A percentile compares a stretch with the other conserved stretches of the same genome.
Evolutionary conservation across 2,797 vertebrate genomes (phyloP).

Genomic region (Oophaga sylvatica): DNA sequence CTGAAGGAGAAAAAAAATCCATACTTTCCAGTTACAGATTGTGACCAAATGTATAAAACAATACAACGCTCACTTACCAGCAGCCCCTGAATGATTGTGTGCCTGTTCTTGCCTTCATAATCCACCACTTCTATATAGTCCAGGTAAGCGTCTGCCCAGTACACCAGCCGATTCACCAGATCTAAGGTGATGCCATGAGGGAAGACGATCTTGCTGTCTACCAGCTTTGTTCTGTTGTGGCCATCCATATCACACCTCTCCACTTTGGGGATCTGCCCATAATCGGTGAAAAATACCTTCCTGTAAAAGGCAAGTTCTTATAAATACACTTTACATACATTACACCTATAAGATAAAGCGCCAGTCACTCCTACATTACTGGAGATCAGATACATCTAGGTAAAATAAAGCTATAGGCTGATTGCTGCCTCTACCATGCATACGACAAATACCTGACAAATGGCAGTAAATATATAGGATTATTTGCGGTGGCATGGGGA

Average conservation of each 20-base stretch:
- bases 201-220: constrained; percentile 96
- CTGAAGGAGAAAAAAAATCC: neutral
- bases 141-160: constrained; percentile 96
- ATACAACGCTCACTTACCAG: constrained; percentile 78
- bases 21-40: neutral
- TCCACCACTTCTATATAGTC: constrained; percentile 98
- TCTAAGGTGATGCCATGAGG: constrained; percentile 93
- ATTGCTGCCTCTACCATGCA: neutral
- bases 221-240: constrained; percentile 95
- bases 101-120: constrained; percentile 96
- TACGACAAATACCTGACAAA: neutral
- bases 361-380: neutral
- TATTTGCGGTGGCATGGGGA: neutral
- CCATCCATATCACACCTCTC: constrained; percentile 98
- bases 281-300: constrained; percentile 97
- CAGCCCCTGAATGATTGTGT: constrained; percentile 95
- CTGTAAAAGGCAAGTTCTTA: constrained; percentile 68
- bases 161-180: constrained; percentile 91
- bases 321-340: neutral
- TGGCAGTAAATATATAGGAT: neutral
- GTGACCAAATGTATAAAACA: neutral
- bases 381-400: neutral
- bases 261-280: constrained; percentile 92
- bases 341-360: neutral
- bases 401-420: neutral